Conservation (phyloP, 2,113 vertebrate species). For the Petaurus breviceps region DNA sequence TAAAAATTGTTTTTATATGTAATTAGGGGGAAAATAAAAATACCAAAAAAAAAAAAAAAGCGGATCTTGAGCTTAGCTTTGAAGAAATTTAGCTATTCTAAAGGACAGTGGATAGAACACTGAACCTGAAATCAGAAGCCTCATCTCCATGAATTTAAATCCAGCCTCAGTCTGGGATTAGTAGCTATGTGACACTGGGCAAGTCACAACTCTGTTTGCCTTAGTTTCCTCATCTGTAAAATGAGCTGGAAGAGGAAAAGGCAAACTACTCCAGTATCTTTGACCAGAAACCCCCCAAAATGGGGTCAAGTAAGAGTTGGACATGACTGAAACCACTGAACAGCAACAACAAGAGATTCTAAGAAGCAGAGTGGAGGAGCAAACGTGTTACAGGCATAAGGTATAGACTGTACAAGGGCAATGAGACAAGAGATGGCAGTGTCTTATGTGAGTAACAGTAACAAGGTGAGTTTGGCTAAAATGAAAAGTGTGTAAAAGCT, state of each 20-base stretch:
- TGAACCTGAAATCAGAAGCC: neutral
- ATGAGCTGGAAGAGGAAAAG: neutral
- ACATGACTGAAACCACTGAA: too few species aligned
- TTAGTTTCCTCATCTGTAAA: neutral
- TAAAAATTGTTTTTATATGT: too few species aligned
- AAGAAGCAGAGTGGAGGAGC: neutral
- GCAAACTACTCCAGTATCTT: neutral
- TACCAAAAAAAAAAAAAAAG: neutral
- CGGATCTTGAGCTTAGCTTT: neutral
- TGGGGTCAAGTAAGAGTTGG: neutral
- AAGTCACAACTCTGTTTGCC: neutral
- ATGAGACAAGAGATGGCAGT: neutral
- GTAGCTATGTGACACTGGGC: neutral
- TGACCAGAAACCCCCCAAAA: neutral
- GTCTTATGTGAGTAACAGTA: neutral
- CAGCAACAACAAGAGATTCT: neutral
- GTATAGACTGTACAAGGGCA: neutral
- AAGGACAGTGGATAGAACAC: neutral
- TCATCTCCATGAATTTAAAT: neutral
- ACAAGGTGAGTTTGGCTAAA: neutral
- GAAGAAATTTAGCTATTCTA: neutral
- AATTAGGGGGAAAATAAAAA: too few species aligned
- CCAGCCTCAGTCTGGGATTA: neutral
- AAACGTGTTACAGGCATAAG: neutral
- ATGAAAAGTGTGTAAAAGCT: neutral